Base-by-base conservation (phyloP, 1,140 invertebrate species). In the Proctacanthus coquilletti region DNA sequence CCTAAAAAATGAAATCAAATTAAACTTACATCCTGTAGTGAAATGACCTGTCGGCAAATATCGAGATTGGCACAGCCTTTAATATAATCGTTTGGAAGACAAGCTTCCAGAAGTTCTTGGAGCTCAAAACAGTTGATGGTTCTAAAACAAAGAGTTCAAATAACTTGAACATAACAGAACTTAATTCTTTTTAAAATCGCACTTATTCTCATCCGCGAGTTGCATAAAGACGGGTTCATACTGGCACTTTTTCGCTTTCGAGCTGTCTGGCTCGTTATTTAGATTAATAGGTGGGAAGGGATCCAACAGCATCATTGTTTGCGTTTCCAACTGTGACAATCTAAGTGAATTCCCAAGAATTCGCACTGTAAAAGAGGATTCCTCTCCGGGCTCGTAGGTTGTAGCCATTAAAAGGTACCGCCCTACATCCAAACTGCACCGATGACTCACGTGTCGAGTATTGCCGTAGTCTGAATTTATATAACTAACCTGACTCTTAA, bases 11-110 rank as follows among this genome's bases (percentile, higher is more conserved):
- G 13, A 27, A 27, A 27, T 9, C 8, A 27, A 5, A 17, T 17
- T 10, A 25, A 34, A 53, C 50, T 74, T 80, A 84, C 81, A 66
- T 91, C 86, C 63, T 92, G 74, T 8, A 86, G 77, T 0, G 89
- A 66, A 2, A 93, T 78, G 10, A 92, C 81, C 66, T 92, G 86
- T 42, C 85, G 68, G 55, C 87, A 92, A 10, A 91, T 86, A 63
- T 92, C 87, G 44, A 92, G 75, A 25, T 81, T 88, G 0, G 87
- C 87, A 61, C 86, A 92, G 42, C 86, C 91, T 57, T 91, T 92
- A 34, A 94, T 89, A 48, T 92, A 92, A 68, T 94, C 87, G 63
- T 94, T 93, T 4, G 87, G 88, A 42, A 94, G 66, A 63, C 86
- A 92, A 9, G 82, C 84, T 53, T 93, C 87, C 10, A 94, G 62